phyloP scores from a whole-genome alignment of 2,113 vertebrate species.

The Malurus elegans region DNA sequence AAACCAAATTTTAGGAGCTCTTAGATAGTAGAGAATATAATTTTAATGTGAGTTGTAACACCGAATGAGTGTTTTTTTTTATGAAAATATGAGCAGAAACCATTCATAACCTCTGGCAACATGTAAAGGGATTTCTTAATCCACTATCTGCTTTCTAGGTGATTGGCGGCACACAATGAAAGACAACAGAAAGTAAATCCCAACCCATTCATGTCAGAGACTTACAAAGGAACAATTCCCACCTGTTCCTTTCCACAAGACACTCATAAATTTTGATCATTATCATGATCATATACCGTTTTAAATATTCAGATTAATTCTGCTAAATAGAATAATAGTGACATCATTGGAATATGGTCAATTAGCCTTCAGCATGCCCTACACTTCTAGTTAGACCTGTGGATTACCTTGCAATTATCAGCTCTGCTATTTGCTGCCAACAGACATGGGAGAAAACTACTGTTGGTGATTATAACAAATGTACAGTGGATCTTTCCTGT shows the following conservation, averaged over 20 bases:
- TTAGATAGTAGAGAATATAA: not conserved
- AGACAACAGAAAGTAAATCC: not conserved
- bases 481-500: not conserved
- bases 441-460: fast-evolving
- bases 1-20: not conserved
- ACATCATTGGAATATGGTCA: not conserved
- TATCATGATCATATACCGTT: not conserved
- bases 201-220: not conserved
- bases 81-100: not conserved
- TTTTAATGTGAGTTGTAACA: not conserved
- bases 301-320: not conserved
- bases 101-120: not conserved
- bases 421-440: not conserved
- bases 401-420: not conserved
- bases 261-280: not conserved
- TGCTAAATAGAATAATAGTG: not conserved
- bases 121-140: not conserved
- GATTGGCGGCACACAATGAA: not conserved
- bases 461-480: fast-evolving
- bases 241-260: not conserved
- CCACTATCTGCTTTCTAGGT: not conserved
- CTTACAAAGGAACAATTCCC: not conserved
- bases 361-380: not conserved
- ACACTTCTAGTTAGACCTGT: not conserved
- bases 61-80: not conserved